A percentile compares a stretch with the other conserved stretches of the same genome.
Evolutionary conservation across 2,888 invertebrate species (phyloP).

Genomic region (Drymonia ruficornis): DNA sequence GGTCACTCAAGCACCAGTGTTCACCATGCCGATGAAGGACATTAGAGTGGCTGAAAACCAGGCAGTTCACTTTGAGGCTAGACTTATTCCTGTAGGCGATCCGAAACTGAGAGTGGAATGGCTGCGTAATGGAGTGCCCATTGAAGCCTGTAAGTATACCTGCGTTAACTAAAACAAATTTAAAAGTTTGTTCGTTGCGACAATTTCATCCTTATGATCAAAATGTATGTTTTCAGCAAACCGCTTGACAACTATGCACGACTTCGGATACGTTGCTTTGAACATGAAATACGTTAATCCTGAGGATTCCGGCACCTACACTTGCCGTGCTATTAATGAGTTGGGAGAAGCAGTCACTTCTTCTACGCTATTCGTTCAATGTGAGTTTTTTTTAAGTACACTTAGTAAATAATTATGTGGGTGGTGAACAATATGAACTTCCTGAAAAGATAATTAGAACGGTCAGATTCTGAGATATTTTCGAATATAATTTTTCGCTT

Average conservation of each 20-base stretch:
- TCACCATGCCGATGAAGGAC: slow-evolving; percentile 96
- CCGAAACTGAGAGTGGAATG: slow-evolving; percentile 96
- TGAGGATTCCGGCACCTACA: slow-evolving; percentile 98
- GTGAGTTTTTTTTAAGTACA: slow-evolving; percentile 78
- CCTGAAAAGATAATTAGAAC: no score
- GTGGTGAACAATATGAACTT: no score
- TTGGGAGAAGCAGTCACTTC: slow-evolving; percentile 98
- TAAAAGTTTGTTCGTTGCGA: slow-evolving; percentile 4
- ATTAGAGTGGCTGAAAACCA: slow-evolving; percentile 94
- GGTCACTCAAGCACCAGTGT: slow-evolving; percentile 94
- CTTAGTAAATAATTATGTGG: no score
- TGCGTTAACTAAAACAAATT: background rate
- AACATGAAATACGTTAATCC: slow-evolving; percentile 98
- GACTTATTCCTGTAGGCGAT: slow-evolving; percentile 97
- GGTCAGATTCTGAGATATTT: no score
- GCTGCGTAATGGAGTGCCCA: slow-evolving; percentile 95
- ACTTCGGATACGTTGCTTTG: slow-evolving; percentile 98
- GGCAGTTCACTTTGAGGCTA: slow-evolving; percentile 96
- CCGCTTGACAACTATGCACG: slow-evolving; percentile 96
- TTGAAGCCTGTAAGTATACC: slow-evolving; percentile 92
- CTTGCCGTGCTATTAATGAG: slow-evolving; percentile 96
- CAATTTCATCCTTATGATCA: slow-evolving; percentile 5
- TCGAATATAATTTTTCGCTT: slow-evolving; percentile 9
- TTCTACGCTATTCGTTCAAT: slow-evolving; percentile 95
- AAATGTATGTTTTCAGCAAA: slow-evolving; percentile 85